Evolutionary conservation across 2,113 vertebrate genomes (phyloP), one percentile per base, ranked within the genome.

Genomic region (Zosterops japonicus): DNA sequence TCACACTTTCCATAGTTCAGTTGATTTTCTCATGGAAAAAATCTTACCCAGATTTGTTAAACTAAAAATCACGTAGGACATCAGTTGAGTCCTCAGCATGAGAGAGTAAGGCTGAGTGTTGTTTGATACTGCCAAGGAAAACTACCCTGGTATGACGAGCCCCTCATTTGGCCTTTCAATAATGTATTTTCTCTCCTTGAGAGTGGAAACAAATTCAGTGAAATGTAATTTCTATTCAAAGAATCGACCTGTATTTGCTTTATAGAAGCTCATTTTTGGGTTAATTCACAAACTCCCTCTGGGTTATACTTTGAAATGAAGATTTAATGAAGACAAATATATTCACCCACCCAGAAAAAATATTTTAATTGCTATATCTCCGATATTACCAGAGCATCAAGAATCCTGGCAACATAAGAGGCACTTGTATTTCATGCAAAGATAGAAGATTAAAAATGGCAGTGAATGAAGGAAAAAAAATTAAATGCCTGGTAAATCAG

Each of bases 251-350:
- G 27, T 72, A 22, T 76, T 93, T 83, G 64, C 39, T 76, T 90
- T 92, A 55, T 67, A 64, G 69, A 91, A 90, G 60, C 59, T 91
- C 57, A n/a, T 95, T 90, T 93, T 56, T 92, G 71, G 44, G 90
- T 88, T 95, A 89, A 90, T 91, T 95, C 90, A 60, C 53, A 89
- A 93, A 71, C 9, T 93, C 68, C 69, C 83, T 53, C 55, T 1
- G 14, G 88, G 79, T 87, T 83, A 53, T 8, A 10, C 71, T 93
- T 91, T 78, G 79, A 96, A 96, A 95, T 90, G 42, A 94, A 77
- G 56, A 88, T 90, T 96, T 94, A 93, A 93, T 93, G 90, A 90
- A 87, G 89, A 95, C 50, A 95, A 88, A 94, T 92, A 88, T 53
- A 91, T 71, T 90, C 65, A 88, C 60, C 56, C 68, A 83, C 33